phyloP scores from a whole-genome alignment of 1,140 invertebrate species.

The Eurytemora carolleeae region DNA sequence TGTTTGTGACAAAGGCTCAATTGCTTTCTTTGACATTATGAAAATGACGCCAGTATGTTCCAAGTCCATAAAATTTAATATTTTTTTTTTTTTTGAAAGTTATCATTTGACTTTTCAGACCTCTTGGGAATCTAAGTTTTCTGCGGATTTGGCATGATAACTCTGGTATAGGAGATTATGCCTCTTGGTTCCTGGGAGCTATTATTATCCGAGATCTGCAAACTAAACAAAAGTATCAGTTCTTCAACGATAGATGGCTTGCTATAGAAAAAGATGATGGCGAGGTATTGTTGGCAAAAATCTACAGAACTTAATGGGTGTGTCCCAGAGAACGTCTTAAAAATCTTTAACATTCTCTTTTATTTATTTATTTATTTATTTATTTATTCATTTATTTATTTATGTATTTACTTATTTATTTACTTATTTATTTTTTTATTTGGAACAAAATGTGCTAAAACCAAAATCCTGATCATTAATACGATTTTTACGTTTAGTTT shows the following conservation, averaged over 20 bases:
- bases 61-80: no score
- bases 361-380: background rate
- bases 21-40: no score
- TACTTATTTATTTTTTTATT: no score
- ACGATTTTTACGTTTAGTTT: no score
- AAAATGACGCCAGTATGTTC: no score
- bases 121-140: constrained; percentile 31
- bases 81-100: no score
- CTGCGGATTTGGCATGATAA: constrained; percentile 37
- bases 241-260: constrained; percentile 33
- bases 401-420: constrained; percentile 1
- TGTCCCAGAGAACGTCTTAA: background rate
- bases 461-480: no score
- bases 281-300: no score
- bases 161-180: constrained; percentile 29
- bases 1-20: no score
- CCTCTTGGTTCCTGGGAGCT: constrained; percentile 33
- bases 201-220: constrained; percentile 33
- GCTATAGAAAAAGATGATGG: constrained; percentile 37
- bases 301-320: background rate
- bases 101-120: constrained; percentile 24
- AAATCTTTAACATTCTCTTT: background rate
- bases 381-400: background rate
- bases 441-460: no score
- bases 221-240: constrained; percentile 31